These are phyloP conservation scores for Camponotus pennsylvanicus DNA, from an alignment of 1,140 invertebrate genomes.

Conservation along the genomic window DNA sequence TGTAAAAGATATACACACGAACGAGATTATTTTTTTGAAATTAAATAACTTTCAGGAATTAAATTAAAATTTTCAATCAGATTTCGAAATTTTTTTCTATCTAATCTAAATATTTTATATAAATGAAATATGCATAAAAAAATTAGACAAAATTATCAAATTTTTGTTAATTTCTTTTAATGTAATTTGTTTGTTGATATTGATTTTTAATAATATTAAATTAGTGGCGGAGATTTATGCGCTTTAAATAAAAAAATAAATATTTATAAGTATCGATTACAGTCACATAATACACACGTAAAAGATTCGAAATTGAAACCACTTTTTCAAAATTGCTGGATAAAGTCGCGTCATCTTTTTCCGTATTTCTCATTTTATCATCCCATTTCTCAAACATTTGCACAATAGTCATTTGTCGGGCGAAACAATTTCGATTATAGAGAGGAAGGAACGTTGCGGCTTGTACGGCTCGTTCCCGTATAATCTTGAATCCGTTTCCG, in stretches of 20 bases:
- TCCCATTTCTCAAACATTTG: constrained; percentile 3
- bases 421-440: constrained; percentile 42
- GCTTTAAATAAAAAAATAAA: background rate
- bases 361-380: constrained; percentile 9
- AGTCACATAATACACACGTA: background rate
- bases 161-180: background rate
- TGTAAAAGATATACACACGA: background rate
- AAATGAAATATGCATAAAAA: too few relatives aligned
- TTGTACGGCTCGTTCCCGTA: constrained; percentile 34
- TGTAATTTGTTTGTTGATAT: background rate
- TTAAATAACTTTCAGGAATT: background rate
- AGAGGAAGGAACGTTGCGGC: constrained; percentile 59
- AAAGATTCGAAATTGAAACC: background rate
- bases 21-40: background rate
- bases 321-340: background rate
- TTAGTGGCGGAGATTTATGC: background rate
- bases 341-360: constrained; percentile 9
- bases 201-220: background rate
- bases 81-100: background rate
- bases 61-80: background rate
- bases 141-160: background rate
- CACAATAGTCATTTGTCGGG: constrained; percentile 12
- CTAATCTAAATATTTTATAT: too few relatives aligned
- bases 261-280: background rate
- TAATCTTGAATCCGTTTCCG: constrained; percentile 71